Base-by-base conservation (phyloP, 2,797 vertebrate genomes). In the Streptopelia turtur region DNA sequence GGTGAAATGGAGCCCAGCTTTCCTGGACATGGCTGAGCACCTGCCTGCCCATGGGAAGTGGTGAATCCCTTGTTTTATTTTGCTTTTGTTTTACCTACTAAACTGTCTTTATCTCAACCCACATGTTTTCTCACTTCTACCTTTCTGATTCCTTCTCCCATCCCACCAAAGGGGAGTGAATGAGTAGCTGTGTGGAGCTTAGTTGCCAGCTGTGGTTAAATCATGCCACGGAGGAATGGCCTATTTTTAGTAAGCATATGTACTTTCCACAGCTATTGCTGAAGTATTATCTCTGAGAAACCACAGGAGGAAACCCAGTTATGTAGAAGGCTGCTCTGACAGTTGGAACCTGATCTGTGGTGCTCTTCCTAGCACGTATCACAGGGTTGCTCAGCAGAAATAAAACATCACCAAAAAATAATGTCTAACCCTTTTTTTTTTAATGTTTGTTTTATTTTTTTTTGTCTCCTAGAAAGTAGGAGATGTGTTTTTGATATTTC, bases 101-200 rank as follows among this genome's bases (percentile, higher is more conserved):
- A 82, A 56, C 35, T 47, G 7, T 23, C 35, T 24, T 45, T 39
- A 33, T 33, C 17, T 53, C 39, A 65, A 13, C 5, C 30, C 28
- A 27, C 0, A 5, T 12, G 21, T 66, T 65, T 65, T 61, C 23
- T 57, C 16, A 17, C 7, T 57, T 78, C 28, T 17, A 33, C 25
- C 8, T 11, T 27, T 39, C 11, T 1, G 3, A 16, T 53, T 45
- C 8, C 39, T 11, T 27, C 13, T 16, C 11, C 9, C 30, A 27
- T 27, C 39, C 25, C 30, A 49, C 15, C 3, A 6, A 6, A 13
- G 3, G 14, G 4, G 13, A 52, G 3, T 6, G 12, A 71, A 16
- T 1, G 1, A 59, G 52, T 0, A 0, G 37, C 27, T 56, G 28
- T 4, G 11, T 37, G n/a, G 17, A 5, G 27, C 11, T 74, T 20